Evolutionary conservation across 2,797 vertebrate species (phyloP).

Genomic region (Graptemys geographica): DNA sequence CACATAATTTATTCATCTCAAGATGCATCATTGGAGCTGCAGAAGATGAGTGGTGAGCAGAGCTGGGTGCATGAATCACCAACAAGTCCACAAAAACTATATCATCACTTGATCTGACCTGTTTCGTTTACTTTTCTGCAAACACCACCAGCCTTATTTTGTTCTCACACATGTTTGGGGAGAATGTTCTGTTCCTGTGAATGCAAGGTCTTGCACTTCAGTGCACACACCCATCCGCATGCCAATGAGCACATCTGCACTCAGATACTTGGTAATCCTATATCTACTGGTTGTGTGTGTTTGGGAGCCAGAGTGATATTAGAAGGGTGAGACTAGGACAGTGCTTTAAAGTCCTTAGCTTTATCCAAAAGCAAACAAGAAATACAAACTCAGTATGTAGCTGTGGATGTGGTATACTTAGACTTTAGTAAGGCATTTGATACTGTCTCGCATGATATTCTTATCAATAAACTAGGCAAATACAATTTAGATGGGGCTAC

Average conservation of each 20-base stretch:
- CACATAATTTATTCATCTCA: background rate
- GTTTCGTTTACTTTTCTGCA: background rate
- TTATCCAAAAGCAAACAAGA: background rate
- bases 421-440: no score
- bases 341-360: background rate
- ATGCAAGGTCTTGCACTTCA: background rate
- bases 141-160: background rate
- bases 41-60: background rate
- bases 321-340: background rate
- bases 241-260: background rate
- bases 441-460: no score
- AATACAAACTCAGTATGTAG: background rate
- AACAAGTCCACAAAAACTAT: rapidly evolving
- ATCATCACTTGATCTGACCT: background rate
- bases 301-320: background rate
- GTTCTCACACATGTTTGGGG: background rate
- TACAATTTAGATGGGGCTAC: no score
- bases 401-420: no score
- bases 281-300: background rate
- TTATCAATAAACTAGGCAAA: no score
- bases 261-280: background rate
- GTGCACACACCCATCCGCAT: background rate
- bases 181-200: background rate
- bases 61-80: background rate
- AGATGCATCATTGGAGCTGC: background rate